Base-by-base conservation (phyloP, 1,140 invertebrate genomes). In the Lordiphosa stackelbergi region DNA sequence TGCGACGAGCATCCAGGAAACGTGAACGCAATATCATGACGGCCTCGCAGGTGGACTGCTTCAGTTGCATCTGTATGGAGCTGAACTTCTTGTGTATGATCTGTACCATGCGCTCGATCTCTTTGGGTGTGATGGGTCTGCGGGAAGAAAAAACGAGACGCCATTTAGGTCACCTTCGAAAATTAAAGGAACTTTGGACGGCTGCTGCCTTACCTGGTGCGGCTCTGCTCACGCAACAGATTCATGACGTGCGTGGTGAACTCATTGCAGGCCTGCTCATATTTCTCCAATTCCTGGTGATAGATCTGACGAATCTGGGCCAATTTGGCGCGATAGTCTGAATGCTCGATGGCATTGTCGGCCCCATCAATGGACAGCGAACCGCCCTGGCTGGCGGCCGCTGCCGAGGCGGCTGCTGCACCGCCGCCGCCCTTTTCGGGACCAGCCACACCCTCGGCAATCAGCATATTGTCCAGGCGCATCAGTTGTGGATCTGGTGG, bases 81-180 rank as follows among this genome's bases (percentile, higher is more conserved):
- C 96, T 98, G 91, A 99, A 99, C 89, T 99, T 99, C 91, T 98
- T 98, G 88, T 99, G 96, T 70, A 99, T 99, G 74, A 99, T 99
- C 89, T 97, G 96, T 19, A 99, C 98, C 98, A 99, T 99, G 79
- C 98, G 92, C 88, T 99, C 97, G 74, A 99, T 99, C 91, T 99
- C 98, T 90, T 97, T 95, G 38, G 90, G 89, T 56, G 96, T 96
- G 73, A 97, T 97, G 7, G 96, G 96, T 85, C 96, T 92, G 59
- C 16, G 16, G 16, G 16, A 16, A 2, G 16, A 16, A 16, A 1
- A 2, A 16, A 16, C 16, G 16, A n/a, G n/a, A n/a, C n/a, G n/a
- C n/a, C n/a, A n/a, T n/a, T n/a, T n/a, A n/a, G n/a, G n/a, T n/a
- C n/a, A n/a, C n/a, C n/a, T n/a, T n/a, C n/a, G n/a, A n/a, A n/a